Evolutionary conservation across 2,888 invertebrate genomes (phyloP), one percentile per base, ranked within the genome.

Genomic region (Hirtodrosophila histrioides): DNA sequence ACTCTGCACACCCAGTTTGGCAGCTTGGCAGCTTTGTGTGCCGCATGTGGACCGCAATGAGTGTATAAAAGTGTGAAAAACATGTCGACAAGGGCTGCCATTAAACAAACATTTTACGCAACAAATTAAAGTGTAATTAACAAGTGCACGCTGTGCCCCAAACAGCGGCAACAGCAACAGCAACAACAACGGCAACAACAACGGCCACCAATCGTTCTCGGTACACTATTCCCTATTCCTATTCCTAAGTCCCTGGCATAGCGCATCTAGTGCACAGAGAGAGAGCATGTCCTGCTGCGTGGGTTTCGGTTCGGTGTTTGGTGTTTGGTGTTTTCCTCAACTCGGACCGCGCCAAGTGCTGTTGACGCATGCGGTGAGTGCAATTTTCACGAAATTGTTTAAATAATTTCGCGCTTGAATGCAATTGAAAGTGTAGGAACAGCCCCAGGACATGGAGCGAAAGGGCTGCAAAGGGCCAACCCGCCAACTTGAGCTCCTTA

Each of bases 21-120:
- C 24, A 24, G 33, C n/a, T 66, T 29, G 51, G 46, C 64, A 63
- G 39, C 49, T 45, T 63, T 70, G 61, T 66, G 71, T 41, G 44
- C 41, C 40, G 68, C 75, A 75, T 77, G 58, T 73, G 53, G 72
- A 67, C 75, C 79, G 79, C 76, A 76, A 66, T 79, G 64, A 76
- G 81, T 81, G 78, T 86, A 86, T 83, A 84, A 78, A 84, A 81
- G 87, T 81, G 87, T 78, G 87, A 85, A 81, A 81, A 83, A 84
- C 82, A 82, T 82, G 88, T 74, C 68, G 68, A 74, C 74, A 54
- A 65, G 64, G 54, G 50, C 86, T 72, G 83, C 79, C 87, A 86
- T 86, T 88, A 88, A 86, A 73, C 73, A 86, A 88, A 86, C 87
- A 88, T 88, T 88, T 84, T 88, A 88, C 88, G 88, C 88, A 88